Conservation (phyloP, 2,888 invertebrate species). For the Acleris holmiana region DNA sequence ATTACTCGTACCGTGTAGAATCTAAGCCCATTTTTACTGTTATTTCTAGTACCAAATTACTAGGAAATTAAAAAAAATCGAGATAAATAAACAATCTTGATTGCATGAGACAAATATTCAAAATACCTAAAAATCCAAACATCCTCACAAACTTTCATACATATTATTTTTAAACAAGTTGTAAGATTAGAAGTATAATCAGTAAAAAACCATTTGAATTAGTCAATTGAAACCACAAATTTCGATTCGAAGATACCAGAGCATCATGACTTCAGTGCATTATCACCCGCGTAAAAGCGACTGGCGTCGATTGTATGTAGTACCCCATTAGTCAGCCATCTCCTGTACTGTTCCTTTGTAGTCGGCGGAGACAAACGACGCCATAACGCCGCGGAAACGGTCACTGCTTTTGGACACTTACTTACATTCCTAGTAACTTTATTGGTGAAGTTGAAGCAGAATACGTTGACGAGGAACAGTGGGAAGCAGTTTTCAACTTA, state of each 20-base stretch:
- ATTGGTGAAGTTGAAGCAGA: neutral
- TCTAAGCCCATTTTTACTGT: too few relatives aligned
- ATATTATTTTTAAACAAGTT: too few relatives aligned
- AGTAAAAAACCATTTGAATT: too few relatives aligned
- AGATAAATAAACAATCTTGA: too few relatives aligned
- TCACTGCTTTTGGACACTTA: slow-evolving; percentile 49
- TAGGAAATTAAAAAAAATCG: too few relatives aligned
- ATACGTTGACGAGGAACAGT: neutral
- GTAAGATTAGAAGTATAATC: too few relatives aligned
- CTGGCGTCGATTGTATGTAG: slow-evolving; percentile 44
- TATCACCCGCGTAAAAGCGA: slow-evolving; percentile 40
- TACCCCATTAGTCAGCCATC: slow-evolving; percentile 62
- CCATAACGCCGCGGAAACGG: slow-evolving; percentile 59
- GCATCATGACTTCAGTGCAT: slow-evolving; percentile 31
- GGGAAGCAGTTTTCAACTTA: neutral
- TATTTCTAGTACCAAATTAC: too few relatives aligned
- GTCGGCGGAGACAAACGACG: slow-evolving; percentile 59
- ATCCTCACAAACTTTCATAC: too few relatives aligned
- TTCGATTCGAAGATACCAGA: slow-evolving; percentile 3
- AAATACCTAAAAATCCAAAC: too few relatives aligned
- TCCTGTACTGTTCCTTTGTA: slow-evolving; percentile 61
- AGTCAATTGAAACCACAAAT: neutral
- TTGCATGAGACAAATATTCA: too few relatives aligned
- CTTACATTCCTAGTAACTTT: slow-evolving; percentile 4
- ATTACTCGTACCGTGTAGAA: too few relatives aligned